A percentile compares a stretch with the other conserved stretches of the same genome.
Conservation (phyloP, 2,888 invertebrate genomes). For the Chaetogeoica ovagalla region DNA sequence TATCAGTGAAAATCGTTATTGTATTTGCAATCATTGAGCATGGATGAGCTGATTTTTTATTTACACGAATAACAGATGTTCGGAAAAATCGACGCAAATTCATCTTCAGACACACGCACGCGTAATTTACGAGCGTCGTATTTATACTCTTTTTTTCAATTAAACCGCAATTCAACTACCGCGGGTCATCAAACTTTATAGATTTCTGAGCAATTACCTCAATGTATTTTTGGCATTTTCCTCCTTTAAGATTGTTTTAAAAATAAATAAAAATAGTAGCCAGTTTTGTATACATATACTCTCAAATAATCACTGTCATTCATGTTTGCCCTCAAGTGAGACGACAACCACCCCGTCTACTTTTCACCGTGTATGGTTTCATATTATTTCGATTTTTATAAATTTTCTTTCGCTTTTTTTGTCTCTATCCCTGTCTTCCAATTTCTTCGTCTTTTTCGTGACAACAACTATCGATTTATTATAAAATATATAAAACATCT, state of each 20-base stretch:
- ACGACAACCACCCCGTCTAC: slow-evolving; percentile 6
- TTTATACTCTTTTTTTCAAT: too few species aligned
- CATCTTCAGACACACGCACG: too few species aligned
- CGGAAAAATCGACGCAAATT: too few species aligned
- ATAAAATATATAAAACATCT: not conserved
- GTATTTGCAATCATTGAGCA: too few species aligned
- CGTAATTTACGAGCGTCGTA: too few species aligned
- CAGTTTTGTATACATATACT: not conserved
- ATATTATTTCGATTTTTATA: slow-evolving; percentile 9
- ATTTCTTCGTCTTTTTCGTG: not conserved
- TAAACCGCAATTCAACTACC: not conserved
- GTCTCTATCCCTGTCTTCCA: not conserved
- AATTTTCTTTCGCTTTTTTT: not conserved
- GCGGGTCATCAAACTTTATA: not conserved
- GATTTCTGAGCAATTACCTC: not conserved
- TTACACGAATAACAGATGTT: too few species aligned
- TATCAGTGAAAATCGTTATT: too few species aligned
- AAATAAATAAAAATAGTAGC: slow-evolving; percentile 18
- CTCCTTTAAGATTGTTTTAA: slow-evolving; percentile 19
- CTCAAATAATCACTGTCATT: slow-evolving; percentile 32
- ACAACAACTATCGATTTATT: slow-evolving; percentile 14
- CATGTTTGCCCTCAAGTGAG: not conserved
- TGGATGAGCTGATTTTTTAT: too few species aligned
- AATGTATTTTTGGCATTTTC: not conserved
- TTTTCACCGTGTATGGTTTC: not conserved